Percentiles rank a stretch among this genome's conserved stretches.
Conservation (phyloP, 2,797 vertebrate genomes). For the Scarus forsteni region DNA sequence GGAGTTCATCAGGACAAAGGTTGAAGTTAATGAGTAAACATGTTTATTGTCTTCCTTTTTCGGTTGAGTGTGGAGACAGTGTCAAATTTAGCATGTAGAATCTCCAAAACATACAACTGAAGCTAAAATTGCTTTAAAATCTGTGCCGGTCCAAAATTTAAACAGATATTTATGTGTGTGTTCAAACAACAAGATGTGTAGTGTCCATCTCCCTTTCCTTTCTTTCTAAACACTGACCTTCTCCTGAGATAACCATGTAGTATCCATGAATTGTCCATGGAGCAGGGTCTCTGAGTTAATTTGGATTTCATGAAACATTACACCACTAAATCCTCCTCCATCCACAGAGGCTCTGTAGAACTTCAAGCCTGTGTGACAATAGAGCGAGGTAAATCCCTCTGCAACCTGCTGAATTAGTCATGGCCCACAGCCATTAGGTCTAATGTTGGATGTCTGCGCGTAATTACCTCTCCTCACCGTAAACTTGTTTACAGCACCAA, state of each 20-base stretch:
- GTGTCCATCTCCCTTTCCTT: not conserved
- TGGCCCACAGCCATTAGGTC: slow-evolving; percentile 72
- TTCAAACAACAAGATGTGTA: no score
- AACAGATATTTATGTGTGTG: no score
- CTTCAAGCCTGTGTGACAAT: slow-evolving; percentile 53
- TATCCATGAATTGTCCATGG: not conserved
- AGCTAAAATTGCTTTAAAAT: not conserved
- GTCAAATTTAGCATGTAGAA: not conserved
- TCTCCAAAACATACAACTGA: not conserved
- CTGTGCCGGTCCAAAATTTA: no score
- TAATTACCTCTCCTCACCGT: slow-evolving; percentile 75
- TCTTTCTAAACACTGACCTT: not conserved
- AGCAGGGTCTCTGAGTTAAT: slow-evolving; percentile 20
- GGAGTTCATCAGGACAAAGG: no score
- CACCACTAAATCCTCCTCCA: slow-evolving; percentile 4
- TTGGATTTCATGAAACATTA: slow-evolving; percentile 22
- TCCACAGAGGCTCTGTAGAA: slow-evolving; percentile 25
- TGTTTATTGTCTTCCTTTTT: not conserved
- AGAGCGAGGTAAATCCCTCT: slow-evolving; percentile 46
- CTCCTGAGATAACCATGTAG: not conserved
- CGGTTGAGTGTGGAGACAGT: not conserved
- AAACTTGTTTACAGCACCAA: slow-evolving; percentile 73
- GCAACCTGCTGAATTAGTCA: slow-evolving; percentile 76
- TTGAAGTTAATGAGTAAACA: not conserved
- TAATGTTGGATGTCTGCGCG: slow-evolving; percentile 69